Conservation (phyloP, 2,797 vertebrate species). For the Mormyrops boulengeri region DNA sequence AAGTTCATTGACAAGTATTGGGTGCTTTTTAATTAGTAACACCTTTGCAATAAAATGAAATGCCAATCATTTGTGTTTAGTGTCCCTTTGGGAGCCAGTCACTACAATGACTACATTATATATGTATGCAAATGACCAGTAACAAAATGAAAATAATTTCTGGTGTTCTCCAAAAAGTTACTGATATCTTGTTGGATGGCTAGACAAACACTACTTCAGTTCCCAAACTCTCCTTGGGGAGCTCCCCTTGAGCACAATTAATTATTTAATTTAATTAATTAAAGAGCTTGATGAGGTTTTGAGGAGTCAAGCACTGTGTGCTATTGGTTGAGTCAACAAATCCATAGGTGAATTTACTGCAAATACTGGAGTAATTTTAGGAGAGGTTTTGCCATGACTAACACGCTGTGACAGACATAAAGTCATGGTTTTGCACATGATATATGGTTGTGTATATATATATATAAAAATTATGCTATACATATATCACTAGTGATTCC, state of each 20-base stretch:
- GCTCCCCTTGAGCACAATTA: neutral
- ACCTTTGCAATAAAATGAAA: neutral
- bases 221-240: neutral
- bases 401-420: neutral
- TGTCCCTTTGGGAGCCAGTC: neutral
- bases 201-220: neutral
- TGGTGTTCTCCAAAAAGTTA: neutral
- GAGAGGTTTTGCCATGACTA: neutral
- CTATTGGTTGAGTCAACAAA: neutral
- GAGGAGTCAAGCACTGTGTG: neutral
- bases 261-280: neutral
- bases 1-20: neutral
- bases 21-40: neutral
- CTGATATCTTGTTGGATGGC: neutral
- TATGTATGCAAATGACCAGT: neutral
- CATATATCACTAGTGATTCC: neutral
- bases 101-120: neutral
- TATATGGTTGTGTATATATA: neutral
- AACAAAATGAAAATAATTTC: neutral
- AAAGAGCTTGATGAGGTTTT: neutral
- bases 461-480: neutral
- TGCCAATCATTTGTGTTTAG: neutral
- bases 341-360: neutral
- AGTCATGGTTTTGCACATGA: neutral
- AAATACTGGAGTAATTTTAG: neutral